Percentiles rank a stretch among this genome's conserved stretches.
Evolutionary conservation across 2,888 invertebrate species (phyloP).

Genomic region (Osmoderma eremita): DNA sequence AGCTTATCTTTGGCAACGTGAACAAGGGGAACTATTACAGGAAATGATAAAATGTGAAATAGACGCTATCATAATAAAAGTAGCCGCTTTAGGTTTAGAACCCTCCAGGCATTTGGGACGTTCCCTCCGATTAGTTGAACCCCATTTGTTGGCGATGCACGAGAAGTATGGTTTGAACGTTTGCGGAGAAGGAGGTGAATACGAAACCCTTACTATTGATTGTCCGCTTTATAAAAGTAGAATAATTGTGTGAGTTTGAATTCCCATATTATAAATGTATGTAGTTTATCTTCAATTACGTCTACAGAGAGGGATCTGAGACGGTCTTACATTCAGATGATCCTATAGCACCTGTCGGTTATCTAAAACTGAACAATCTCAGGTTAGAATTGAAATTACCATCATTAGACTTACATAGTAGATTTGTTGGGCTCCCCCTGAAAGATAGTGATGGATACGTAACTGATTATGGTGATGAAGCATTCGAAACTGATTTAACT

Average conservation of each 20-base stretch:
- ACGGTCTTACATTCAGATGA: conserved; percentile 90
- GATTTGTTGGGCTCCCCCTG: conserved; percentile 59
- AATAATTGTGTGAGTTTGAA: conserved; percentile 83
- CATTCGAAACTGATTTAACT: conserved; percentile 51
- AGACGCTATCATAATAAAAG: conserved; percentile 96
- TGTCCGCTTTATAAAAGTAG: conserved; percentile 94
- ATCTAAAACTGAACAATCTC: conserved; percentile 86
- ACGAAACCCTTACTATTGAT: conserved; percentile 97
- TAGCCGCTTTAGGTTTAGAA: conserved; percentile 92
- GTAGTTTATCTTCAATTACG: background rate
- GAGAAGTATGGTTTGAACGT: conserved; percentile 94
- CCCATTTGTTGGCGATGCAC: conserved; percentile 88
- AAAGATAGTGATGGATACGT: conserved; percentile 61
- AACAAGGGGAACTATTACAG: conserved; percentile 91
- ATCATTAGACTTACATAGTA: conserved; percentile 55
- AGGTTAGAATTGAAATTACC: conserved; percentile 77
- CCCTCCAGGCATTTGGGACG: conserved; percentile 88
- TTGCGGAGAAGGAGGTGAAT: conserved; percentile 99
- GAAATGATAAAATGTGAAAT: conserved; percentile 97
- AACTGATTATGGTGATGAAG: conserved; percentile 61
- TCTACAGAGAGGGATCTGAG: conserved; percentile 82
- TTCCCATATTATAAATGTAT: background rate
- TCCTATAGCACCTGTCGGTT: conserved; percentile 94
- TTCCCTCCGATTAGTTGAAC: conserved; percentile 84
- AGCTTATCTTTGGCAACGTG: conserved; percentile 95